Evolutionary conservation across 64 coral and sea anemone species (phyloP), one percentile per base, ranked within the genome.

Genomic region (Trachythela sp.): DNA sequence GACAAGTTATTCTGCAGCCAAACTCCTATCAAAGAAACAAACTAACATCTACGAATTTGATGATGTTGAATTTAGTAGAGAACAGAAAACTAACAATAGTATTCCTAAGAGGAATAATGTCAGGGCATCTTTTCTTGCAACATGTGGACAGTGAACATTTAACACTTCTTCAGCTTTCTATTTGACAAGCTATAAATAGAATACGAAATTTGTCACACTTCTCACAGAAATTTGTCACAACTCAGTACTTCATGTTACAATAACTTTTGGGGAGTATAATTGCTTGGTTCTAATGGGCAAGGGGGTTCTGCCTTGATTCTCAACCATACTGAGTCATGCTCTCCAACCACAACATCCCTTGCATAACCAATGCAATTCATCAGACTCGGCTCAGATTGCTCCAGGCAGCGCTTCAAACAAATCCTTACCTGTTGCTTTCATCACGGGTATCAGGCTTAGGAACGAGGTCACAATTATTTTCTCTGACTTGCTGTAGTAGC

Each of bases 351-450:
- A 14, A 68, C 59, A 68, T 68, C 59, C 4, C 59, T 68, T 68
- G 59, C 59, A 68, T 68, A 68, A 68, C 59, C 59, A 68, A 68
- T 68, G 59, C 59, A 68, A 68, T 68, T 31, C 5, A 14, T 68
- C 30, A n/a, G n/a, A n/a, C n/a, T n/a, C n/a, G n/a, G n/a, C n/a
- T n/a, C n/a, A n/a, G n/a, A n/a, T n/a, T n/a, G n/a, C 18, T 68
- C 59, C 18, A 68, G 30, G 59, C 30, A 68, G 59, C 30, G 59
- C 59, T 68, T 68, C 18, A 14, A 68, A 68, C 59, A 68, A 68
- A 31, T 68, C 59, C 18, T 68, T 31, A 31, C 59, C 5, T 22
- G 59, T 68, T 68, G 59, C 59, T 68, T 68, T 68, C 59, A 68
- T 14, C 30, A 68, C 59, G 59, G 59, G 59, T 68, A 68, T 68